Percentiles rank a stretch among this genome's conserved stretches.
Conservation (phyloP, 2,113 vertebrate species). For the Ceuthmochares aereus region DNA sequence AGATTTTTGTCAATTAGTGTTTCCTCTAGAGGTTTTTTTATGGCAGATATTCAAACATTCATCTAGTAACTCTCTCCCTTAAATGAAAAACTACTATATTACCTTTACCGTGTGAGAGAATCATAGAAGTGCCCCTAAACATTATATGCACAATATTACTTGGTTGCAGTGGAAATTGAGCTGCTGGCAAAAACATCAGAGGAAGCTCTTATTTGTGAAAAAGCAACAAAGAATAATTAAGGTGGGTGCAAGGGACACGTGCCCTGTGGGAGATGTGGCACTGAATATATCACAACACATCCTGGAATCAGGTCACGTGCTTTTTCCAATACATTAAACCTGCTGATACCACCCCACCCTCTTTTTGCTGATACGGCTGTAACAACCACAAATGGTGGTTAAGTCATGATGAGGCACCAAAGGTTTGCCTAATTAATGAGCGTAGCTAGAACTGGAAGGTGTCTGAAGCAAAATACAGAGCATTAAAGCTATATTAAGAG, state of each 20-base stretch:
- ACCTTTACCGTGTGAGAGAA: neutral
- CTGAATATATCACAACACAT: accelerated
- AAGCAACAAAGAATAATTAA: neutral
- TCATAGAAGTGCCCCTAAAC: neutral
- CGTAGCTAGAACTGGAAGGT: accelerated
- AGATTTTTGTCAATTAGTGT: neutral
- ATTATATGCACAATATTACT: accelerated
- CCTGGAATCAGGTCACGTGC: accelerated
- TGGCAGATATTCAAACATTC: neutral
- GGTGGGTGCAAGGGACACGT: neutral
- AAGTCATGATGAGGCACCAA: accelerated
- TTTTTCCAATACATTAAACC: accelerated
- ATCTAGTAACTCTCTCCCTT: neutral
- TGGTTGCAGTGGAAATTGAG: neutral
- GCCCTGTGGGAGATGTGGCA: neutral
- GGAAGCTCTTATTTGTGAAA: neutral
- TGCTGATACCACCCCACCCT: neutral
- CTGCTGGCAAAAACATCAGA: neutral
- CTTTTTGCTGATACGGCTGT: accelerated
- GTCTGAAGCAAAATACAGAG: accelerated
- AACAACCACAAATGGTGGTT: accelerated
- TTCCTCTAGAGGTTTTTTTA: neutral
- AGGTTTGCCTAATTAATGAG: neutral
- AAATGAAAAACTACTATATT: neutral
- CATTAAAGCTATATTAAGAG: accelerated